phyloP scores from a whole-genome alignment of 2,113 vertebrate species.

The Siniperca chuatsi region DNA sequence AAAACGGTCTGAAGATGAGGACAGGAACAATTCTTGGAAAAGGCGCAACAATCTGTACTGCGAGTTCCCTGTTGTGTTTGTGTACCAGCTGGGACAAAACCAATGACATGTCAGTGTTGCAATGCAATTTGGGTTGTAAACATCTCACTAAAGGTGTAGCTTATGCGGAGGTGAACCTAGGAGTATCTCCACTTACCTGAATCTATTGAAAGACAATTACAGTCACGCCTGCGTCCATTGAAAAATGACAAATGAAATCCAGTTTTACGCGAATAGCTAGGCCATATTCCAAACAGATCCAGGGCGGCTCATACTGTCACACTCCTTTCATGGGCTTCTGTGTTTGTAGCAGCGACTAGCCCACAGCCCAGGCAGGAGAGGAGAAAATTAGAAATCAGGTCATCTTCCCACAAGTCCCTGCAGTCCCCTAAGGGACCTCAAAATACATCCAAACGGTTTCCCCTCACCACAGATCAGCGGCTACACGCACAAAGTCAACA shows the following conservation, averaged over 20 bases:
- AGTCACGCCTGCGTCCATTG: conserved; percentile 43
- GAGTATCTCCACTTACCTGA: conserved; percentile 64
- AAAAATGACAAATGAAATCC: conserved; percentile 56
- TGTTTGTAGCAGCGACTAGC: conserved; percentile 55
- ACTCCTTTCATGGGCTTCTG: conserved; percentile 51
- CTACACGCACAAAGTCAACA: conserved; percentile 44
- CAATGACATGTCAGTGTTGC: neutral
- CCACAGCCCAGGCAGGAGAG: conserved; percentile 67
- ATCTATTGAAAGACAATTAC: conserved; percentile 21
- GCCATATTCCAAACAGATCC: conserved; percentile 37
- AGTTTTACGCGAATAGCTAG: conserved; percentile 12
- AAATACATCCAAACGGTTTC: conserved; percentile 74
- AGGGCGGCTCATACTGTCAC: conserved; percentile 17
- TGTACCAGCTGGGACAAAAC: neutral
- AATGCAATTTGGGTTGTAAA: conserved; percentile 6
- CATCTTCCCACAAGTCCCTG: conserved; percentile 82
- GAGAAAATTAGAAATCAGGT: conserved; percentile 83
- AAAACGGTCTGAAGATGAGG: neutral
- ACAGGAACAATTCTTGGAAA: neutral
- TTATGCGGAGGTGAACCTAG: neutral
- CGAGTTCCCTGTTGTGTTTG: neutral
- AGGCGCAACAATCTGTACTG: neutral
- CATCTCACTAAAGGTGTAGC: neutral
- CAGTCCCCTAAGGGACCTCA: conserved; percentile 77
- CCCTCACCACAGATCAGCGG: conserved; percentile 62